Evolutionary conservation across 2,888 invertebrate species (phyloP), one percentile per base, ranked within the genome.

Genomic region (Xestia rhomboidea): DNA sequence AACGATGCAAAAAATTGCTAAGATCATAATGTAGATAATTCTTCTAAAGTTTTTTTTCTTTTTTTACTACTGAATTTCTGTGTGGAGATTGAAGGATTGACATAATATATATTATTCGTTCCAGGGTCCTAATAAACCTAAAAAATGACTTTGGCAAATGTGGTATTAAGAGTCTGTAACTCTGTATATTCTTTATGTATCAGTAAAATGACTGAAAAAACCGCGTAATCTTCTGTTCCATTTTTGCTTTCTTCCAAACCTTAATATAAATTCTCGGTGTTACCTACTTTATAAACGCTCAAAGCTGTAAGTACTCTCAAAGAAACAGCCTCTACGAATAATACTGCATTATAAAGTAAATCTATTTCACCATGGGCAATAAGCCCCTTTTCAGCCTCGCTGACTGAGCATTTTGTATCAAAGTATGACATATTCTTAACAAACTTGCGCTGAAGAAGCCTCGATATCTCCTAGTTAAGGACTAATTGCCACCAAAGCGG

Each of bases 71-170:
- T n/a, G 18, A 30, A 13, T 18, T 11, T 60, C n/a, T 21, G 49
- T 49, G 34, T 77, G 71, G 78, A 67, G 67, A 72, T 76, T 73
- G 62, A 71, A 68, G 71, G 62, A 84, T 79, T 87, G 72, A 87
- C 79, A 78, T n/a, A n/a, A n/a, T n/a, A n/a, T 57, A 68, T 79
- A 84, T 84, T 83, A 73, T 86, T 89, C 82, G 74, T 89, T 88
- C 72, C 89, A 90, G 88, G 83, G 69, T 46, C 34, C 63, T 77
- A 71, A 79, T 68, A 21, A n/a, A 78, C 15, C 4, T 24, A 34
- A 57, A 62, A 69, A 81, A 69, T 66, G 66, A 68, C 71, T 62
- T 71, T 70, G 70, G 44, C 72, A 74, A 79, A 60, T 76, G 74
- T 83, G 77, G 80, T 76, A 67, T 66, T 63, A 62, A 54, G 57